These are phyloP conservation scores for Lumbricus terrestris DNA, from an alignment of 2,888 invertebrate species.

Conservation along the genomic window DNA sequence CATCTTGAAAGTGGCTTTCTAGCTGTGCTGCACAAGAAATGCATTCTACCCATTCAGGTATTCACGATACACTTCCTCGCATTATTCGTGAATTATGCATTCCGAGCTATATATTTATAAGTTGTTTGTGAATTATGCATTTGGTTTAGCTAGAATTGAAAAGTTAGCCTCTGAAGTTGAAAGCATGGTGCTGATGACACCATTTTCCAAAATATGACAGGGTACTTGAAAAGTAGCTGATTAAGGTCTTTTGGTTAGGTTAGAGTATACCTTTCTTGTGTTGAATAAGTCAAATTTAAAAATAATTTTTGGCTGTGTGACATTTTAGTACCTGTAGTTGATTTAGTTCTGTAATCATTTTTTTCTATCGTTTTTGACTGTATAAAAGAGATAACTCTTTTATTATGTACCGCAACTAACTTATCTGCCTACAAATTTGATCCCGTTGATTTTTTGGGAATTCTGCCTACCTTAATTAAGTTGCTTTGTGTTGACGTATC, in stretches of 20 bases:
- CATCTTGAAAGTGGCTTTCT: neutral
- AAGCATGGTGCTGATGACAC: neutral
- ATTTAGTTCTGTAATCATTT: neutral
- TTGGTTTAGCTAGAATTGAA: neutral
- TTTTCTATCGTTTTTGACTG: neutral
- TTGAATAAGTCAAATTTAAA: neutral
- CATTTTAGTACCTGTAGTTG: neutral
- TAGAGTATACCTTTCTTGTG: neutral
- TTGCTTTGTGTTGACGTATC: neutral
- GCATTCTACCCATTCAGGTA: neutral
- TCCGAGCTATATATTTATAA: neutral
- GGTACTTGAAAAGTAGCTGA: neutral
- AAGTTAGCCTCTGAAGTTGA: neutral
- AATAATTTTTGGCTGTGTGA: neutral
- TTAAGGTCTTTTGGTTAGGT: neutral
- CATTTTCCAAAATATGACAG: neutral
- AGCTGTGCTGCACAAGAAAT: neutral
- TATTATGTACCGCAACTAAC: neutral
- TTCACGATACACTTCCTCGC: neutral
- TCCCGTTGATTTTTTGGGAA: neutral
- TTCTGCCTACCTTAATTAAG: neutral
- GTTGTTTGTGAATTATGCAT: neutral
- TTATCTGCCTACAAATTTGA: neutral
- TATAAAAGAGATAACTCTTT: neutral
- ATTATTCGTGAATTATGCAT: slow-evolving; percentile 3